phyloP scores from a whole-genome alignment of 2,888 invertebrate genomes.

The Thymelicus sylvestris region DNA sequence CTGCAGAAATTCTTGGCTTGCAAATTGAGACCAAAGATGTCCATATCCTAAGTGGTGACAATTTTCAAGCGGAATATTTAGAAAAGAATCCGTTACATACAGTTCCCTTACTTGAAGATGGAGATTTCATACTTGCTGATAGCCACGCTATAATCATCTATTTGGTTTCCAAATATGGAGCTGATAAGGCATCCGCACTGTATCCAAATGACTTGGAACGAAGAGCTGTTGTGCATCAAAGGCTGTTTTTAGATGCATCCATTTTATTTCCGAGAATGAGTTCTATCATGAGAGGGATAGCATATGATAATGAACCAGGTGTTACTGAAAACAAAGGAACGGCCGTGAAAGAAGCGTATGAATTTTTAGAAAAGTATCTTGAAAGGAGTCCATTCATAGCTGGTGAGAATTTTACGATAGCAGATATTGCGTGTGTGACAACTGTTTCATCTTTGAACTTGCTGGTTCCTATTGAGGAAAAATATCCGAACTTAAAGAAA shows the following conservation, averaged over 20 bases:
- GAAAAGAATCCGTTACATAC: slow-evolving; percentile 57
- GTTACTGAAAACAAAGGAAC: slow-evolving; percentile 44
- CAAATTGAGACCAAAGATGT: slow-evolving; percentile 48
- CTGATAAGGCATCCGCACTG: slow-evolving; percentile 49
- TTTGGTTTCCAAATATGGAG: slow-evolving; percentile 59
- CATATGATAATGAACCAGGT: slow-evolving; percentile 38
- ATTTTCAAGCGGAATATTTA: slow-evolving; percentile 51
- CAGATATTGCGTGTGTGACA: slow-evolving; percentile 56
- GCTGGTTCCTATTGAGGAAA: slow-evolving; percentile 49
- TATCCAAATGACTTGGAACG: slow-evolving; percentile 54
- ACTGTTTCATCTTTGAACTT: slow-evolving; percentile 50
- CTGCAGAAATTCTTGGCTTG: slow-evolving; percentile 51
- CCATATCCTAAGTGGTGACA: slow-evolving; percentile 45
- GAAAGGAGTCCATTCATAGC: slow-evolving; percentile 50
- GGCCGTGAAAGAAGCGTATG: slow-evolving; percentile 51
- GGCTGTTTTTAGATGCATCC: slow-evolving; percentile 53
- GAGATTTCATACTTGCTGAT: slow-evolving; percentile 53
- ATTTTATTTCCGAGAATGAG: slow-evolving; percentile 49
- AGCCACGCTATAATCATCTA: slow-evolving; percentile 61
- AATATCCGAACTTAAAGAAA: slow-evolving; percentile 49
- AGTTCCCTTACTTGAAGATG: slow-evolving; percentile 58
- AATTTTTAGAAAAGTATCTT: slow-evolving; percentile 55
- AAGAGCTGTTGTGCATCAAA: slow-evolving; percentile 54
- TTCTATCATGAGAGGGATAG: slow-evolving; percentile 38
- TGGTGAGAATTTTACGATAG: slow-evolving; percentile 52